These are phyloP conservation scores for Drosophila teissieri DNA, from an alignment of 1,140 invertebrate species.

Conservation along the genomic window DNA sequence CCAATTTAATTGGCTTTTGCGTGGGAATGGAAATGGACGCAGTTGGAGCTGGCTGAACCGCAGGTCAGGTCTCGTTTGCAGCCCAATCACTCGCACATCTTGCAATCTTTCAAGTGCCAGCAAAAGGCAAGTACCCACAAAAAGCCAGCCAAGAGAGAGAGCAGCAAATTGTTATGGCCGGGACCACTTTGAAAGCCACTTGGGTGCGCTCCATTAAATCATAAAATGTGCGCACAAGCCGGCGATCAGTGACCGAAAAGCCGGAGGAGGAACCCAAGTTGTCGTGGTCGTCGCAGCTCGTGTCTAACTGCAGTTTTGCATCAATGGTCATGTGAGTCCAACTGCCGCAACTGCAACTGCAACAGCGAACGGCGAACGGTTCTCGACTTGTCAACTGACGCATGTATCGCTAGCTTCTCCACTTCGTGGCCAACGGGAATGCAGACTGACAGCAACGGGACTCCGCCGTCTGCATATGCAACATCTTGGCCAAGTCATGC, in stretches of 20 bases:
- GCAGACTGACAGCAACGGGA: slow-evolving; percentile 62
- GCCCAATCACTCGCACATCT: slow-evolving; percentile 48
- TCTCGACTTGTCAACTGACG: slow-evolving; percentile 60
- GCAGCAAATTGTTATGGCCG: slow-evolving; percentile 54
- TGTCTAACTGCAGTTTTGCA: slow-evolving; percentile 77
- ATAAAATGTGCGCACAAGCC: slow-evolving; percentile 48
- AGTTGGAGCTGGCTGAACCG: slow-evolving; percentile 18
- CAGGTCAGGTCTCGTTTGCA: slow-evolving; percentile 54
- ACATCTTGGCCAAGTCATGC: slow-evolving; percentile 17
- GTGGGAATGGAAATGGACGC: slow-evolving; percentile 46
- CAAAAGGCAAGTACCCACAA: too few relatives aligned
- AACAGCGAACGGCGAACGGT: slow-evolving; percentile 43
- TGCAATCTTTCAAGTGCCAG: slow-evolving; percentile 32
- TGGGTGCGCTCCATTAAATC: slow-evolving; percentile 73
- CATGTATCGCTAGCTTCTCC: slow-evolving; percentile 7
- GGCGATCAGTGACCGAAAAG: slow-evolving; percentile 62
- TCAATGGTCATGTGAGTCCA: slow-evolving; percentile 62
- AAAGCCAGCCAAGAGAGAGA: slow-evolving; percentile 14
- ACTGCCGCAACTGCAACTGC: slow-evolving; percentile 42
- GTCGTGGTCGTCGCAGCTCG: slow-evolving; percentile 35
- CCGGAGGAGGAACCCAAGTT: neutral
- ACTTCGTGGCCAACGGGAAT: slow-evolving; percentile 61
- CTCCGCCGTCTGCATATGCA: slow-evolving; percentile 2
- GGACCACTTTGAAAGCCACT: slow-evolving; percentile 53
- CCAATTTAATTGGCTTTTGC: slow-evolving; percentile 67